Evolutionary conservation across 2,888 invertebrate genomes (phyloP).

Genomic region (Catocala sponsa): DNA sequence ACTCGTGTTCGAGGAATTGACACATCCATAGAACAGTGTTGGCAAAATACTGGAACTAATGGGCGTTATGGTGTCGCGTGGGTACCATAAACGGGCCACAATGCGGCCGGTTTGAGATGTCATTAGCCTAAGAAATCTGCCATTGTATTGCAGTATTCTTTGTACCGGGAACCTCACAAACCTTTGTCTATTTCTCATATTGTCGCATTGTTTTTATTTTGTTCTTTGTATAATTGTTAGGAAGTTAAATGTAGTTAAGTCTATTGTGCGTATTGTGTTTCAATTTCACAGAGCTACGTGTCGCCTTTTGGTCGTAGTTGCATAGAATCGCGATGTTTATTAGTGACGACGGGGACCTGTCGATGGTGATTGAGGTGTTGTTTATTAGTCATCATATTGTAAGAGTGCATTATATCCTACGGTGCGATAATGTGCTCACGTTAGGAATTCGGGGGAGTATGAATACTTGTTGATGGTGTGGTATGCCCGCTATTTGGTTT

Average conservation of each 20-base stretch:
- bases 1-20: slow-evolving; percentile 76
- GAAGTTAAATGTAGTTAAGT: slow-evolving; percentile 86
- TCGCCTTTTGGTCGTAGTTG: slow-evolving; percentile 66
- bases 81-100: slow-evolving; percentile 84
- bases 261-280: slow-evolving; percentile 74
- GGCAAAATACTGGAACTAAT: slow-evolving; percentile 87
- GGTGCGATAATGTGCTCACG: slow-evolving; percentile 45
- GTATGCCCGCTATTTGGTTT: not conserved
- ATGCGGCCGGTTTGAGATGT: slow-evolving; percentile 76
- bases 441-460: slow-evolving; percentile 13
- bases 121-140: slow-evolving; percentile 76
- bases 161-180: slow-evolving; percentile 72
- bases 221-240: slow-evolving; percentile 83
- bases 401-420: slow-evolving; percentile 49
- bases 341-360: slow-evolving; percentile 78
- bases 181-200: slow-evolving; percentile 60
- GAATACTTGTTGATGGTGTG: slow-evolving; percentile 16
- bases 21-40: slow-evolving; percentile 68
- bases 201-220: slow-evolving; percentile 79
- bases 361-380: slow-evolving; percentile 74
- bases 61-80: slow-evolving; percentile 85
- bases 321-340: slow-evolving; percentile 82
- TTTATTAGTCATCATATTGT: slow-evolving; percentile 68
- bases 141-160: slow-evolving; percentile 59
- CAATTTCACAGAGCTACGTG: slow-evolving; percentile 77